Base-by-base conservation (phyloP, 1,140 invertebrate species). In the Heliconius himera region DNA sequence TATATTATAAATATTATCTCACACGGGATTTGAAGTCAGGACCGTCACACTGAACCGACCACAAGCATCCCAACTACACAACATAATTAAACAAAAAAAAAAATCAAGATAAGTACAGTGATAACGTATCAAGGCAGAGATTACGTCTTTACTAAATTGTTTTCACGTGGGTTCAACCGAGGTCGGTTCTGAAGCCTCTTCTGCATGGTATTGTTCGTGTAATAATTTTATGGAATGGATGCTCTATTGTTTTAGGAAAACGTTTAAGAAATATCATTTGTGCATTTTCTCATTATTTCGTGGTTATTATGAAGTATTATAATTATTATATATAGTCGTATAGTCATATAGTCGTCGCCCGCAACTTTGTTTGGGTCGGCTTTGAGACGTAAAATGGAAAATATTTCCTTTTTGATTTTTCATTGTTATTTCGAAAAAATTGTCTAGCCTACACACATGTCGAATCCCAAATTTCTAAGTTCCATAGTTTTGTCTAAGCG, bases 131-230 rank as follows among this genome's bases (percentile, higher is more conserved):
- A 66, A 33, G 73, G 13, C 41, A 16, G 51, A 51, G 73, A 74
- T 74, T 74, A 74, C 22, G 51, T 74, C 26, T 74, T 66, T 33
- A 56, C 29, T 74, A 60, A 74, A 56, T 74, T 74, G 49, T 74
- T 74, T 56, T 29, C 11, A 20, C 49, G 51, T 26, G 73, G 73
- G 73, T 51, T 74, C 49, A 74, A 74, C 51, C n/a, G 73, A 56
- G 73, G 73, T 74, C 73, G n/a, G 11, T n/a, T 22, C n/a, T 46
- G 41, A 46, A 46, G 41, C 41, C 26, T 22, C 60, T 66, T 66
- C 26, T 66, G 26, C 26, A 29, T 0, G 11, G 22, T 60, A 29
- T 66, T 66, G 49, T 74, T 74, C 51, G 51, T 56, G 11, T 73
- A 66, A 66, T 66, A 3, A 66, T n/a, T 66, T 66, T 66, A 66